Conservation (phyloP, 2,797 vertebrate genomes). For the Propithecus perrieri region DNA sequence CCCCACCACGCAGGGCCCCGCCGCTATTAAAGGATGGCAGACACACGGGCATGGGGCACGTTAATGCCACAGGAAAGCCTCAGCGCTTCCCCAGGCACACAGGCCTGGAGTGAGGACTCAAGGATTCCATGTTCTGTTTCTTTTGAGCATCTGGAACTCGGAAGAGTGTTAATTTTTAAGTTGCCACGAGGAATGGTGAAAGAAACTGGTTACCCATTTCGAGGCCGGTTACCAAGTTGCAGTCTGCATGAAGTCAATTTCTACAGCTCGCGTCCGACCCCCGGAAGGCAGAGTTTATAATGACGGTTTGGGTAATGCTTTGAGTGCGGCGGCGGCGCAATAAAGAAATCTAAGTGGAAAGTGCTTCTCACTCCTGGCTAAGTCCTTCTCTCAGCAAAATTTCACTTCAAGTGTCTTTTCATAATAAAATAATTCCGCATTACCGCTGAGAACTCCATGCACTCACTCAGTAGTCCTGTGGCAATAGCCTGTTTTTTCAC, state of each 20-base stretch:
- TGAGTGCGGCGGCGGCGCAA: neutral
- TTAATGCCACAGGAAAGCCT: rapidly evolving
- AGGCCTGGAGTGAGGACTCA: neutral
- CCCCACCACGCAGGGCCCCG: neutral
- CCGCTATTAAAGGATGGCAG: rapidly evolving
- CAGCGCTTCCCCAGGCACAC: rapidly evolving
- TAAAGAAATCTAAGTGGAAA: slow-evolving; percentile 56
- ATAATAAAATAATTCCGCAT: slow-evolving; percentile 75
- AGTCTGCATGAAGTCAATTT: neutral
- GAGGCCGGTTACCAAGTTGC: neutral
- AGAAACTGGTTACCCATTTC: slow-evolving; percentile 15
- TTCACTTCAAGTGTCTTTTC: slow-evolving; percentile 75
- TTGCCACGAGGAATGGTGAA: neutral
- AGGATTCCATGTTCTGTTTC: neutral
- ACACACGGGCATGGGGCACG: rapidly evolving
- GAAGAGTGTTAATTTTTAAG: slow-evolving; percentile 24
- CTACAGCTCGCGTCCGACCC: neutral
- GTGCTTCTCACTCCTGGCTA: slow-evolving; percentile 34
- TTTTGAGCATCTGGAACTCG: slow-evolving; percentile 40
- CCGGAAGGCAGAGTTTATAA: neutral
- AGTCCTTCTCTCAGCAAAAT: slow-evolving; percentile 70
- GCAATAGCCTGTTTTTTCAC: slow-evolving; percentile 68
- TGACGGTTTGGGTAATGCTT: slow-evolving; percentile 23
- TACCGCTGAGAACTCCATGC: slow-evolving; percentile 66
- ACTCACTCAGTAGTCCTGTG: slow-evolving; percentile 68